Evolutionary conservation across 2,797 vertebrate genomes (phyloP).

Genomic region (Coregonus sp.): DNA sequence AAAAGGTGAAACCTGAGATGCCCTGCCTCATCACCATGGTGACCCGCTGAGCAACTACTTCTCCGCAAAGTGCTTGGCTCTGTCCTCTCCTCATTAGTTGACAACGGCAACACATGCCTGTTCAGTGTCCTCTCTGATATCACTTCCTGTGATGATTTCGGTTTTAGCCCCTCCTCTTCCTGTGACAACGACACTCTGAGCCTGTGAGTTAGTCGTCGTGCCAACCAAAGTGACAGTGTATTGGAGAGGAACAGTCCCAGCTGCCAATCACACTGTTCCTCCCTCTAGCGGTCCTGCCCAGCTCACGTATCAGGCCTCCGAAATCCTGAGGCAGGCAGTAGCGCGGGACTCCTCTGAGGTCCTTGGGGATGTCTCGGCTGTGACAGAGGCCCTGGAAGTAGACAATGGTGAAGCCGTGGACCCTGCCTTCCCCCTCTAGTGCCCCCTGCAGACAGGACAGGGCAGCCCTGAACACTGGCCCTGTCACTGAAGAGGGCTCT

Average conservation of each 20-base stretch:
- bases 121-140: conserved; percentile 14
- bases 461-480: conserved; percentile 75
- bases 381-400: conserved; percentile 81
- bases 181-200: conserved; percentile 63
- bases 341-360: conserved; percentile 54
- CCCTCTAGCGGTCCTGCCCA: too few relatives aligned
- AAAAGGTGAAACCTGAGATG: conserved; percentile 47
- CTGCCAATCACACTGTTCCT: too few relatives aligned
- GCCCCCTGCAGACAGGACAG: conserved; percentile 78
- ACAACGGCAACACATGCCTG: conserved; percentile 7
- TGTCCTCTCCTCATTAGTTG: neutral
- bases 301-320: too few relatives aligned
- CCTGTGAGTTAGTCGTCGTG: conserved; percentile 52
- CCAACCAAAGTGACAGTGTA: conserved; percentile 43
- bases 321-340: too few relatives aligned
- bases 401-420: conserved; percentile 74
- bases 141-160: conserved; percentile 6
- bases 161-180: neutral
- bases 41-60: conserved; percentile 34
- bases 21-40: conserved; percentile 22
- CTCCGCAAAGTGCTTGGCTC: conserved; percentile 17
- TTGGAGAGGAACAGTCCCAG: too few relatives aligned
- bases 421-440: conserved; percentile 52
- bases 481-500: conserved; percentile 46
- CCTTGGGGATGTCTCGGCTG: conserved; percentile 76